A percentile compares a stretch with the other conserved stretches of the same genome.
These are phyloP conservation scores for Mormyrus iriodes DNA, from an alignment of 2,113 vertebrate species.

Conservation along the genomic window DNA sequence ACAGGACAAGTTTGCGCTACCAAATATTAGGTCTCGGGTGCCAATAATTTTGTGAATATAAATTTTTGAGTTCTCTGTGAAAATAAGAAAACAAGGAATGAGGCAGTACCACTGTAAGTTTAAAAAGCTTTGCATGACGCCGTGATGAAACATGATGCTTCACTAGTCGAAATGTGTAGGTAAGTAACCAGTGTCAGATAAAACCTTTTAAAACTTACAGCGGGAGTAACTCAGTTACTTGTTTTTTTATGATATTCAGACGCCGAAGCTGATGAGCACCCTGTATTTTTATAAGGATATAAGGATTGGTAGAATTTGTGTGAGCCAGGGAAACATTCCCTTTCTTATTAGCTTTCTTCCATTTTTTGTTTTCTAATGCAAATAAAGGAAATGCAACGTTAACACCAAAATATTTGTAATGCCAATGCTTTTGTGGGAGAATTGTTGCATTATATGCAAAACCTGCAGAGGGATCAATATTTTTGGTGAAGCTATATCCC, in stretches of 20 bases:
- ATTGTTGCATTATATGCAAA: background rate
- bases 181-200: background rate
- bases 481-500: background rate
- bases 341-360: background rate
- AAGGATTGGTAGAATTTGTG: background rate
- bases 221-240: background rate
- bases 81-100: background rate
- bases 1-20: background rate
- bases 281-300: background rate
- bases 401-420: background rate
- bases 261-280: background rate
- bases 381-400: background rate
- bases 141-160: background rate
- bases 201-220: background rate
- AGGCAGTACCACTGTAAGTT: background rate
- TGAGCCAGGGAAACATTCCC: background rate
- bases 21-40: background rate
- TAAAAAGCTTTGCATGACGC: background rate
- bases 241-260: background rate
- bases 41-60: background rate
- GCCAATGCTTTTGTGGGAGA: background rate
- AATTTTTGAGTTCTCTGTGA: too few species aligned
- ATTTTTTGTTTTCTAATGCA: background rate
- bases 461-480: background rate
- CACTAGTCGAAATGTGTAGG: background rate